Conservation (phyloP, 2,113 vertebrate genomes). For the Thalassoma bifasciatum region DNA sequence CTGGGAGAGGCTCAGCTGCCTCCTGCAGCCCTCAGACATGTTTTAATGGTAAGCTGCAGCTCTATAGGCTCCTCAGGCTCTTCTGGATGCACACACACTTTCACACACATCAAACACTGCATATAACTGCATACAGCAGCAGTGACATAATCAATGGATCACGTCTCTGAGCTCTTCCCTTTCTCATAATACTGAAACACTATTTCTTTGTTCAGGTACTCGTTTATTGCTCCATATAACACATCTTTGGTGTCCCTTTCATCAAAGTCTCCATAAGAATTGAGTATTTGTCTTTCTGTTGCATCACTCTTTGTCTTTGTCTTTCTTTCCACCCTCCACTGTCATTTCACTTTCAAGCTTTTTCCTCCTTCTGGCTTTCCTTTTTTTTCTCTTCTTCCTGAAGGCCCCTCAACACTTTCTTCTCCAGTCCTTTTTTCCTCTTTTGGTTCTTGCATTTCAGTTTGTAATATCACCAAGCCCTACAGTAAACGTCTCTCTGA, state of each 20-base stretch:
- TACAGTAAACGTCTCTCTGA: slow-evolving; percentile 36
- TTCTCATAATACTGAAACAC: background rate
- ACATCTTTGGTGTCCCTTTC: slow-evolving; percentile 4
- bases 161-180: background rate
- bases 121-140: slow-evolving; percentile 34
- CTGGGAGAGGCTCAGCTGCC: slow-evolving; percentile 73
- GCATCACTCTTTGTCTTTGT: slow-evolving; percentile 11
- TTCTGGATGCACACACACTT: slow-evolving; percentile 30
- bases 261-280: slow-evolving; percentile 20
- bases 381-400: background rate
- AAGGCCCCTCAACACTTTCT: background rate
- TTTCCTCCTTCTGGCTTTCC: slow-evolving; percentile 8
- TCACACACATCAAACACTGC: slow-evolving; percentile 48
- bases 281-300: slow-evolving; percentile 11
- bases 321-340: slow-evolving; percentile 26
- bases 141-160: slow-evolving; percentile 19
- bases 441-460: slow-evolving; percentile 19
- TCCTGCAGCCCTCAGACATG: slow-evolving; percentile 61
- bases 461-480: slow-evolving; percentile 39
- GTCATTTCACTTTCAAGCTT: background rate
- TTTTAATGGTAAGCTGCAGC: slow-evolving; percentile 67
- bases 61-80: slow-evolving; percentile 39
- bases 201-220: slow-evolving; percentile 26
- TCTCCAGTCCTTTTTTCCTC: background rate
- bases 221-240: slow-evolving; percentile 11